These are phyloP conservation scores for Neosalanx taihuensis DNA, from an alignment of 2,797 vertebrate genomes.

Conservation along the genomic window DNA sequence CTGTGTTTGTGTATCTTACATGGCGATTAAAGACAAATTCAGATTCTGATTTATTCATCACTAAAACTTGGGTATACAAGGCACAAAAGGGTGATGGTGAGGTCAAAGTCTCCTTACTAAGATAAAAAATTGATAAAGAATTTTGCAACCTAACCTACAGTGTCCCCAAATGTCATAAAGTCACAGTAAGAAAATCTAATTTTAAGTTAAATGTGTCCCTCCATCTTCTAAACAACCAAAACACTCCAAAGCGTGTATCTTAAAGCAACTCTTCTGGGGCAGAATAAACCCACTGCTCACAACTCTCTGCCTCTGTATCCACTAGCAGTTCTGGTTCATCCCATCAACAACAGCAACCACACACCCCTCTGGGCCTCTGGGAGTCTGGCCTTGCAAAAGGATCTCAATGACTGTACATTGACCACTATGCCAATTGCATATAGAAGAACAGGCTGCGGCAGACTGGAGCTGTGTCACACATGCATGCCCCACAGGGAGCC, in stretches of 20 bases:
- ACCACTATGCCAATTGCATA: conserved; percentile 29
- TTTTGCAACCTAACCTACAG: conserved; percentile 26
- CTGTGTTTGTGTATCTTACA: too few relatives aligned
- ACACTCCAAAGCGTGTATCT: background rate
- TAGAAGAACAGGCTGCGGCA: conserved; percentile 48
- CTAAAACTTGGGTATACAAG: background rate
- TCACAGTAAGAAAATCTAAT: background rate
- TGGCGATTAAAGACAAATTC: too few relatives aligned
- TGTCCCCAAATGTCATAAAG: background rate
- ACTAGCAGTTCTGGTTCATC: too few relatives aligned
- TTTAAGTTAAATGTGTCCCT: too few relatives aligned
- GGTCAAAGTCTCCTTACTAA: too few relatives aligned
- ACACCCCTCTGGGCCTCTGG: background rate
- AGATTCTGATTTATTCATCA: too few relatives aligned
- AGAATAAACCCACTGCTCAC: background rate
- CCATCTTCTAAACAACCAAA: background rate
- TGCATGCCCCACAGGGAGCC: conserved; percentile 51
- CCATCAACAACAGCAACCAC: background rate
- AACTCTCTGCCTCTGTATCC: background rate
- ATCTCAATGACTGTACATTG: conserved; percentile 30
- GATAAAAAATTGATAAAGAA: too few relatives aligned
- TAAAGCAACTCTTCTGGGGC: background rate
- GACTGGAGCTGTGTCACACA: conserved; percentile 66
- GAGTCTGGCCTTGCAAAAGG: conserved; percentile 5
- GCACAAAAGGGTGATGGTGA: too few relatives aligned